A percentile compares a stretch with the other conserved stretches of the same genome.
Conservation (phyloP, 2,888 invertebrate genomes). For the Rosalia funebris region DNA sequence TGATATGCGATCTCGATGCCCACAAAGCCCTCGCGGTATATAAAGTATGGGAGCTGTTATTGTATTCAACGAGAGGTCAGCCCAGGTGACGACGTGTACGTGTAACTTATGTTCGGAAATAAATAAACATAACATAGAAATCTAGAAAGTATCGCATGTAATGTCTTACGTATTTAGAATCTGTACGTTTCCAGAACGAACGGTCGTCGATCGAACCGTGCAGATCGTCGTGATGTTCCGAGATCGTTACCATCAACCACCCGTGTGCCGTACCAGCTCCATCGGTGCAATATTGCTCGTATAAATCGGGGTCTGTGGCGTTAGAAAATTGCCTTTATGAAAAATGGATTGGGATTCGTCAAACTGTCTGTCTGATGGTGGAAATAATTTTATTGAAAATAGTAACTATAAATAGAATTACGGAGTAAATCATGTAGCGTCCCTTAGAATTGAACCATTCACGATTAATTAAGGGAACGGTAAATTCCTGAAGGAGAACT, state of each 20-base stretch:
- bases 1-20: conserved; percentile 28
- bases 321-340: no score
- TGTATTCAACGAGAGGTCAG: conserved; percentile 33
- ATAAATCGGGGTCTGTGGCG: no score
- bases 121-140: conserved; percentile 35
- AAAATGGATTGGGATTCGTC: no score
- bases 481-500: no score
- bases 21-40: conserved; percentile 18
- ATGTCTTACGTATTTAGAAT: conserved; percentile 25
- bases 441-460: no score
- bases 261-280: no score
- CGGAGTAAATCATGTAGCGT: no score
- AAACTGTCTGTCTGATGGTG: no score
- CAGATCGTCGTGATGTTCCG: conserved; percentile 7
- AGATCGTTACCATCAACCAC: neutral
- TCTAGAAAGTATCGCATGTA: conserved; percentile 33
- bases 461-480: no score
- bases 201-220: conserved; percentile 10
- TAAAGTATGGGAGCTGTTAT: conserved; percentile 30
- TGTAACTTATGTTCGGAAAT: conserved; percentile 36
- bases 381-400: no score
- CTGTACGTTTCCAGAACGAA: conserved; percentile 26
- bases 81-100: conserved; percentile 37
- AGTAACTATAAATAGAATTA: no score
- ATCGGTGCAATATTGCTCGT: no score